Evolutionary conservation across 2,797 vertebrate species (phyloP).

Genomic region (Psittacula derbiana): DNA sequence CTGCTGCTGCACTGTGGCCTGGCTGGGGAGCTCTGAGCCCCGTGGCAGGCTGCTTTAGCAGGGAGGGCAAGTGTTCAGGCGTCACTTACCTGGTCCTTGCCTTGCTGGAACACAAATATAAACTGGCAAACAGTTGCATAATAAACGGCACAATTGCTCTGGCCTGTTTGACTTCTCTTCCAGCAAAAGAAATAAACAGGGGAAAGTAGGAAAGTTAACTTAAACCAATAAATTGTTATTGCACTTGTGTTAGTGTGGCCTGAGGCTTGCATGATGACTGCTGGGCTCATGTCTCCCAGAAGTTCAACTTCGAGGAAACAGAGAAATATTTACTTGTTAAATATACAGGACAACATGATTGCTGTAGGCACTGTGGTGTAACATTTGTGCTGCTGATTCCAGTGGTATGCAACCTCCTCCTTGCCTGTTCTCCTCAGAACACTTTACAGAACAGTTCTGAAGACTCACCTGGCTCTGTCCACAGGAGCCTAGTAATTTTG

Average conservation of each 20-base stretch:
- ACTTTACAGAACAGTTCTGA: not conserved
- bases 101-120: constrained; percentile 41
- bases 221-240: not conserved
- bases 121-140: constrained; percentile 41
- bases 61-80: not conserved
- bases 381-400: accelerated
- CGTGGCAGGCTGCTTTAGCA: accelerated
- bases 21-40: not conserved
- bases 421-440: not conserved
- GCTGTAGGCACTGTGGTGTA: not conserved
- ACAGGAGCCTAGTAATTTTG: not conserved
- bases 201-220: not conserved
- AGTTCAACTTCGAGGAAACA: not conserved
- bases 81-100: constrained; percentile 18
- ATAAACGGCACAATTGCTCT: not conserved
- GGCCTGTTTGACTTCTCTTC: not conserved
- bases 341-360: accelerated
- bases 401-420: accelerated
- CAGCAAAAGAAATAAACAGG: constrained; percentile 1
- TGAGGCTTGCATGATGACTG: not conserved
- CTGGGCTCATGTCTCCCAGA: not conserved
- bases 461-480: not conserved
- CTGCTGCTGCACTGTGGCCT: accelerated
- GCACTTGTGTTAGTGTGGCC: accelerated
- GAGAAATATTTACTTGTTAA: not conserved